These are phyloP conservation scores for Acrobasis suavella DNA, from an alignment of 2,888 invertebrate species.

Conservation along the genomic window DNA sequence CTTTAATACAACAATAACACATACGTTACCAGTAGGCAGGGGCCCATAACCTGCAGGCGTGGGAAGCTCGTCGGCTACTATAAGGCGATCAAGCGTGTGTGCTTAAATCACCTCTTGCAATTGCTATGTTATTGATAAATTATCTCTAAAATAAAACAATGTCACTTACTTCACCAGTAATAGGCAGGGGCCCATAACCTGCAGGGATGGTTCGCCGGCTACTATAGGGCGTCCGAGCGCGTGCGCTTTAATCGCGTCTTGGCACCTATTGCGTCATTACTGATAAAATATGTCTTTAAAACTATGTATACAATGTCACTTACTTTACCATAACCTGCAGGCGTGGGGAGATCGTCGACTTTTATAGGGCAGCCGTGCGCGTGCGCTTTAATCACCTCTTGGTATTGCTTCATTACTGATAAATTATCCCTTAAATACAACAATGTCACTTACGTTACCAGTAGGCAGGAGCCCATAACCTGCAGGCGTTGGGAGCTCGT, in stretches of 20 bases:
- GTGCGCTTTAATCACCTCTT: conserved; percentile 91
- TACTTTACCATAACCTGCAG: conserved; percentile 86
- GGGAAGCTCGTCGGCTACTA: conserved; percentile 49
- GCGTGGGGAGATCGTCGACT: conserved; percentile 91
- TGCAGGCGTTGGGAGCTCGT: conserved; percentile 94
- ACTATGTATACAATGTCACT: conserved; percentile 29
- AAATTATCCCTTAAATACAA: conserved; percentile 87
- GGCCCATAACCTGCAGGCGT: conserved; percentile 92
- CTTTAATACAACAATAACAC: conserved; percentile 24
- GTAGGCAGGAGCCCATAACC: conserved; percentile 87
- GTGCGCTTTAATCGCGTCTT: conserved; percentile 28
- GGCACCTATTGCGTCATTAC: conserved; percentile 76
- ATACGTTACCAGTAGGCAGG: conserved; percentile 66
- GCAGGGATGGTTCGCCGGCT: conserved; percentile 85
- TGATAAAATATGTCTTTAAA: neutral
- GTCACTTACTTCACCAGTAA: conserved; percentile 35
- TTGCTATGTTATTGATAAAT: too few relatives aligned
- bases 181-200: conserved; percentile 88
- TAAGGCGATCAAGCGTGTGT: conserved; percentile 70
- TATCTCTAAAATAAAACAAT: neutral
- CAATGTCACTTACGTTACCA: conserved; percentile 35
- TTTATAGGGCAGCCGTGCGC: conserved; percentile 89
- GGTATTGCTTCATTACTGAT: conserved; percentile 95
- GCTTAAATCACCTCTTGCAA: conserved; percentile 70
- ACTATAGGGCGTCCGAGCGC: conserved; percentile 67